These are phyloP conservation scores for Holacanthus passer DNA, from an alignment of 2,113 vertebrate species.

Conservation along the genomic window DNA sequence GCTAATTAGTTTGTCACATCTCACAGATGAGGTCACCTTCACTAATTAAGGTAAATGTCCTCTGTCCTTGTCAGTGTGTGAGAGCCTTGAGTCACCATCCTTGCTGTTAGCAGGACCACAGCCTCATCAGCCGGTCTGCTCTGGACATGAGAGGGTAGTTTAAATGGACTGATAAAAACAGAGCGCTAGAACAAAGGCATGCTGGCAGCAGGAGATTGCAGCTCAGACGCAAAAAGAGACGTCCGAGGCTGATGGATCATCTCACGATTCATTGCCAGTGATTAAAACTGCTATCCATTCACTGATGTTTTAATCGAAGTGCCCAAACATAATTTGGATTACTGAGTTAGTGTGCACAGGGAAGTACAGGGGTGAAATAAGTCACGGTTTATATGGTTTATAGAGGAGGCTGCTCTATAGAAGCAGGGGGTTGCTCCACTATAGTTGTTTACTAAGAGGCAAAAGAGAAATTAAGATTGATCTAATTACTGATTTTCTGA, in stretches of 20 bases:
- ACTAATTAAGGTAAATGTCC: constrained; percentile 35
- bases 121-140: constrained; percentile 21
- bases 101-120: background rate
- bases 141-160: constrained; percentile 32
- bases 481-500: background rate
- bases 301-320: constrained; percentile 24
- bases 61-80: constrained; percentile 6
- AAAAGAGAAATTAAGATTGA: background rate
- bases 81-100: background rate
- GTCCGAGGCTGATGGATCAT: background rate
- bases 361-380: background rate
- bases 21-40: constrained; percentile 23
- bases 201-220: constrained; percentile 30
- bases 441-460: background rate
- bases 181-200: constrained; percentile 26
- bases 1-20: constrained; percentile 51
- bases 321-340: constrained; percentile 15
- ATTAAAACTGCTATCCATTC: constrained; percentile 16
- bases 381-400: background rate
- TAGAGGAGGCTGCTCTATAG: too few species aligned
- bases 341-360: background rate
- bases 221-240: constrained; percentile 25
- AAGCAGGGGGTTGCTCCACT: background rate
- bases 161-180: constrained; percentile 32
- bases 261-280: constrained; percentile 9